Percentiles rank a stretch among this genome's conserved stretches.
Conservation (phyloP, 2,797 vertebrate genomes). For the Macropodus opercularis region DNA sequence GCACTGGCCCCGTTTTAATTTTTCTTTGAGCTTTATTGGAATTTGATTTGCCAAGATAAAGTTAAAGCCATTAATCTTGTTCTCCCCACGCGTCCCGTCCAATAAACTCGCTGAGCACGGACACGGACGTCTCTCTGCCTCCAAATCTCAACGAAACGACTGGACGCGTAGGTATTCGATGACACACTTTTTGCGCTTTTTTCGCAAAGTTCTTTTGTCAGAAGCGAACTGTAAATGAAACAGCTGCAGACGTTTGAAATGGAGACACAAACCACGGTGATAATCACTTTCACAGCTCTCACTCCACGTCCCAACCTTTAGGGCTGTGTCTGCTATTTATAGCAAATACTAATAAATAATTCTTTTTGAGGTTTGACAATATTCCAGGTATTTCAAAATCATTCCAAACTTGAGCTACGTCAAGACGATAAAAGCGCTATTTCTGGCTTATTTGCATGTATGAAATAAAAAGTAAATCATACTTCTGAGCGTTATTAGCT, state of each 20-base stretch:
- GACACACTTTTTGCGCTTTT: conserved; percentile 63
- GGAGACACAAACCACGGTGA: conserved; percentile 55
- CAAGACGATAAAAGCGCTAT: conserved; percentile 7
- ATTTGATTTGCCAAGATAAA: conserved; percentile 82
- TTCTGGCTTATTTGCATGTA: conserved; percentile 4
- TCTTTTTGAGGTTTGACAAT: conserved; percentile 38
- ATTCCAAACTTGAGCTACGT: conserved; percentile 24
- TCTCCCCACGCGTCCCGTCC: conserved; percentile 62
- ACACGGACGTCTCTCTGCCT: conserved; percentile 53
- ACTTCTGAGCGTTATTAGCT: conserved; percentile 27
- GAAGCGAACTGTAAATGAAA: conserved; percentile 57
- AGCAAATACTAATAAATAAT: conserved; percentile 38
- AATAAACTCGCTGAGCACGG: conserved; percentile 73
- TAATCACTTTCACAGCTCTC: conserved; percentile 74
- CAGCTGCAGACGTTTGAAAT: conserved; percentile 60
- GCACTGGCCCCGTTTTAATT: conserved; percentile 63
- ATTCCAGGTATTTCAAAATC: conserved; percentile 30
- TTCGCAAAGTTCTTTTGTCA: conserved; percentile 65
- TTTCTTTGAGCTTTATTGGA: conserved; percentile 80
- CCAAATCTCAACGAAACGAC: conserved; percentile 49
- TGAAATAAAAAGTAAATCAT: conserved; percentile 19
- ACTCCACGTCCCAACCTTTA: conserved; percentile 28
- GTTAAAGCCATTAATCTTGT: conserved; percentile 73
- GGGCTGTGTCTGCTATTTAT: conserved; percentile 41
- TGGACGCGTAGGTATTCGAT: conserved; percentile 63